A percentile compares a stretch with the other conserved stretches of the same genome.
phyloP scores from a whole-genome alignment of 2,888 invertebrate species.

The Limulus polyphemus region DNA sequence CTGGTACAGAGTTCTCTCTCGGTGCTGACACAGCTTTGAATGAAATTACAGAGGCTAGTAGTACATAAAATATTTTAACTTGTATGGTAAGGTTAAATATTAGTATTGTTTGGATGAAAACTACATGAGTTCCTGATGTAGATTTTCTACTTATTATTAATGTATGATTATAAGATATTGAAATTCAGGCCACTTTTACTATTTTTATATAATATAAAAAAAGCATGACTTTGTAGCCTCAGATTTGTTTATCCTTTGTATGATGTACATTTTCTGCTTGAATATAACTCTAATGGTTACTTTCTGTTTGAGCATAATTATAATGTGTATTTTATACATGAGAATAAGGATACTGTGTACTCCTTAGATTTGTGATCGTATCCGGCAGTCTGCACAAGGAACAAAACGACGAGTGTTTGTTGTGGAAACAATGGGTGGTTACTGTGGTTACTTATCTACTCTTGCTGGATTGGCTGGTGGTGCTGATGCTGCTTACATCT shows the following conservation, averaged over 20 bases:
- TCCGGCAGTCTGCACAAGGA: constrained; percentile 90
- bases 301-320: too few species aligned
- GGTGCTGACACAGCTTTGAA: constrained; percentile 45
- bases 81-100: neutral
- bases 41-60: constrained; percentile 42
- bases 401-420: constrained; percentile 42
- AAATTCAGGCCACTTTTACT: too few species aligned
- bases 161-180: too few species aligned
- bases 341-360: constrained; percentile 40
- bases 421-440: constrained; percentile 43
- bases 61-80: neutral
- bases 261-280: too few species aligned
- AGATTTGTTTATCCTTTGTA: too few species aligned
- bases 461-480: constrained; percentile 82
- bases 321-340: constrained; percentile 2
- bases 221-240: too few species aligned
- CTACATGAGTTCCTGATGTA: too few species aligned
- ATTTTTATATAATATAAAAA: too few species aligned
- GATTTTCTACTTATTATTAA: too few species aligned
- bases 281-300: too few species aligned
- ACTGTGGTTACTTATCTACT: constrained; percentile 45
- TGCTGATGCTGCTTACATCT: constrained; percentile 46
- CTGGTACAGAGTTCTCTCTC: constrained; percentile 42
- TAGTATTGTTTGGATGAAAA: neutral
- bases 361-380: constrained; percentile 72